Conservation (phyloP, 2,888 invertebrate species). For the Agriopis marginaria region DNA sequence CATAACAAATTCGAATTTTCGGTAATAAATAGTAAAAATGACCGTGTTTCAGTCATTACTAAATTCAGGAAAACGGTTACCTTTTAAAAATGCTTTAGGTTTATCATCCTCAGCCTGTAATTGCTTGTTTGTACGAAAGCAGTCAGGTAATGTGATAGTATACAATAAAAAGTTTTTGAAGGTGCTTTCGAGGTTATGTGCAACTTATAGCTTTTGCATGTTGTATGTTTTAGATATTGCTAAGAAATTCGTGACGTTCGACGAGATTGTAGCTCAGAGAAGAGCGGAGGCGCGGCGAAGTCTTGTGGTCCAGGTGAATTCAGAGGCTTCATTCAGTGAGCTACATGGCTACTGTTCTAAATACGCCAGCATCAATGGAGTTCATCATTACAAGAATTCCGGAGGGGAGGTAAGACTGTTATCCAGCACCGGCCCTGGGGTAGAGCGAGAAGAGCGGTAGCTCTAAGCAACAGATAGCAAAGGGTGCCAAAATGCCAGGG, state of each 20-base stretch:
- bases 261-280: conserved; percentile 86
- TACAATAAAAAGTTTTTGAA: conserved; percentile 45
- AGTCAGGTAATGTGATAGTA: conserved; percentile 63
- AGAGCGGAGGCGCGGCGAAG: conserved; percentile 89
- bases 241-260: conserved; percentile 78
- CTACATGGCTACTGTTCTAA: conserved; percentile 89
- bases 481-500: too few relatives aligned
- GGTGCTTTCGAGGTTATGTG: conserved; percentile 72
- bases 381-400: conserved; percentile 88
- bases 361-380: conserved; percentile 88
- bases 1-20: not conserved
- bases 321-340: conserved; percentile 89
- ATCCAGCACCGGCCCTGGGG: too few relatives aligned
- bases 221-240: conserved; percentile 33
- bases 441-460: too few relatives aligned
- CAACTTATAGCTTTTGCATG: not conserved
- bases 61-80: conserved; percentile 65
- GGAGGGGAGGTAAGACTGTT: conserved; percentile 72
- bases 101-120: conserved; percentile 58
- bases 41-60: conserved; percentile 72
- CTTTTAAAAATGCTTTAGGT: conserved; percentile 63
- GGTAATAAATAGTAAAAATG: conserved; percentile 65
- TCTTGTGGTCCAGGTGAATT: conserved; percentile 92
- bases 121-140: conserved; percentile 64
- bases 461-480: too few relatives aligned